phyloP scores from a whole-genome alignment of 2,113 vertebrate species.

The Dicaeum eximium region DNA sequence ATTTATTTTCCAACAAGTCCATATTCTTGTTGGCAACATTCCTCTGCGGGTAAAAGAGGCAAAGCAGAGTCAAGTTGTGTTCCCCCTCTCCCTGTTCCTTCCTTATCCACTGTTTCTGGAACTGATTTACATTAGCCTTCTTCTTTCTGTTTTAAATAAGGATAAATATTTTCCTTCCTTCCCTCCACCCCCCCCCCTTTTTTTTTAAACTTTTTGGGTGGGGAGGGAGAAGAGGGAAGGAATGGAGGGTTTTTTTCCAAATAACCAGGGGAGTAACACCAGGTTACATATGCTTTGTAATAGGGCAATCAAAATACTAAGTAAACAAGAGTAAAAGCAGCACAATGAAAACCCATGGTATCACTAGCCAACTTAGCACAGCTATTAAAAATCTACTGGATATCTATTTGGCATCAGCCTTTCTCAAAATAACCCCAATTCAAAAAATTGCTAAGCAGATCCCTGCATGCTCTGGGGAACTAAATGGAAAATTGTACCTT shows the following conservation, averaged over 20 bases:
- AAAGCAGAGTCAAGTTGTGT: not conserved
- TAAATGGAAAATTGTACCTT: not conserved
- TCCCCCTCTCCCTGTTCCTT: not conserved
- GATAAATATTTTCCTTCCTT: not conserved
- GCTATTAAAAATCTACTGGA: not conserved
- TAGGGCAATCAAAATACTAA: not conserved
- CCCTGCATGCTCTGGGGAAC: not conserved
- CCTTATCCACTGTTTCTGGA: not conserved
- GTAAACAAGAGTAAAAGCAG: not conserved
- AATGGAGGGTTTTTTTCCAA: not conserved
- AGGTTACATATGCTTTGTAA: not conserved
- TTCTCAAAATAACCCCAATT: not conserved
- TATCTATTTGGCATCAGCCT: not conserved
- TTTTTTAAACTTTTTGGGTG: not conserved
- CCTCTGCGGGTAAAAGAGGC: not conserved
- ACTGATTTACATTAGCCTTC: not conserved
- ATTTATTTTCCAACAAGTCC: not conserved
- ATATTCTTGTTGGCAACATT: not conserved
- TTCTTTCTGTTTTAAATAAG: not conserved
- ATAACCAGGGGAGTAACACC: not conserved
- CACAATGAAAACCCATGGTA: not conserved
- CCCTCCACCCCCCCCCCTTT: rapidly evolving
- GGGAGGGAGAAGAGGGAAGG: not conserved
- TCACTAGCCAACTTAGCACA: not conserved
- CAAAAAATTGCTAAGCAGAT: not conserved